Evolutionary conservation across 2,888 invertebrate species (phyloP).

Genomic region (Lottia scabra): DNA sequence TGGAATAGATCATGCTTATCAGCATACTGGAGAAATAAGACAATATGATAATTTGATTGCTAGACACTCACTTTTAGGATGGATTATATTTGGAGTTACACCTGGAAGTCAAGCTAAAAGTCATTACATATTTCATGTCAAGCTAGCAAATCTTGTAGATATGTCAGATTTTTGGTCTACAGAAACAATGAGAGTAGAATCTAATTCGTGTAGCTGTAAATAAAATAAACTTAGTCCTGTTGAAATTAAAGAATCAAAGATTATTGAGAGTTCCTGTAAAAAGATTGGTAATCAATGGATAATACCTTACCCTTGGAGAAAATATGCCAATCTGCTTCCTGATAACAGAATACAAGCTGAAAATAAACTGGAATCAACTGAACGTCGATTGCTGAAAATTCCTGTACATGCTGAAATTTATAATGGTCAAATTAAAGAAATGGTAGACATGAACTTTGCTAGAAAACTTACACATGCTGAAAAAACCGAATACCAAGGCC

Average conservation of each 20-base stretch:
- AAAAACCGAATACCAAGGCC: background rate
- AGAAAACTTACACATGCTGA: background rate
- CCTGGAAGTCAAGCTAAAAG: background rate
- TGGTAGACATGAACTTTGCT: background rate
- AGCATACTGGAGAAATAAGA: background rate
- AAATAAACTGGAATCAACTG: conserved; percentile 9
- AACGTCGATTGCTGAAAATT: background rate
- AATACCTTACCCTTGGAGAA: background rate
- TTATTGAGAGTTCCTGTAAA: background rate
- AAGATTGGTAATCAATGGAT: background rate
- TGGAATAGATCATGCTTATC: background rate
- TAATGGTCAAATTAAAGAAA: conserved; percentile 4
- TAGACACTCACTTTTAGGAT: background rate
- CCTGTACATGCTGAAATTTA: background rate
- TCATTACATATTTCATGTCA: background rate
- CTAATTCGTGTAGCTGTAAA: background rate
- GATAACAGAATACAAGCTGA: background rate
- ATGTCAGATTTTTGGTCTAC: background rate
- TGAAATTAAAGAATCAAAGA: background rate
- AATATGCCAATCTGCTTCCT: background rate
- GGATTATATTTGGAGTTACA: background rate
- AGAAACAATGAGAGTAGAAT: background rate
- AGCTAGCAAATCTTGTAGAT: background rate
- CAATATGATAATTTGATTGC: background rate
- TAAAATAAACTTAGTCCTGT: background rate